These are phyloP conservation scores for Sylvietta virens DNA, from an alignment of 2,113 vertebrate genomes.

Conservation along the genomic window DNA sequence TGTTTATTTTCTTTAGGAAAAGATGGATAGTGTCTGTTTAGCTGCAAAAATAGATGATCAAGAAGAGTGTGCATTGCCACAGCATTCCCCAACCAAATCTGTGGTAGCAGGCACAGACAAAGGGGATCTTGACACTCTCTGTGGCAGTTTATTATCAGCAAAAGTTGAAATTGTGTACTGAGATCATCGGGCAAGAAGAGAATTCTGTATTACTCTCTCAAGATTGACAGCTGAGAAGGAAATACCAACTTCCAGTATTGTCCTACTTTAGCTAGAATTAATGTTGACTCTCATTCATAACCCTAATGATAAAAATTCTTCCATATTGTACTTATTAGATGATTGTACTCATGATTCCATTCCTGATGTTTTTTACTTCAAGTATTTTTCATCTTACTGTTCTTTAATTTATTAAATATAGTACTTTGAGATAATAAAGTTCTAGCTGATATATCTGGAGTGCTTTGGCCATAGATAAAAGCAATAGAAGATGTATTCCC, in stretches of 20 bases:
- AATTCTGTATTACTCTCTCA: background rate
- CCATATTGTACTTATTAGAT: background rate
- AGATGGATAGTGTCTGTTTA: background rate
- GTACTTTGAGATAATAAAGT: background rate
- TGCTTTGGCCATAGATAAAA: background rate
- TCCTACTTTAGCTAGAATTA: background rate
- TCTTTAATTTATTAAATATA: background rate
- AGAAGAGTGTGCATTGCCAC: rapidly evolving
- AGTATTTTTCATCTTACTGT: background rate
- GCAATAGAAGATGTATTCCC: background rate
- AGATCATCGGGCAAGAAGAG: background rate
- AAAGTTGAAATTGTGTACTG: background rate
- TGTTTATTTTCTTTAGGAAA: background rate
- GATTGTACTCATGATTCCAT: background rate
- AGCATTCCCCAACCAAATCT: background rate
- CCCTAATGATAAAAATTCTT: background rate
- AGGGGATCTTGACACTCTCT: background rate
- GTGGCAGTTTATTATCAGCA: background rate
- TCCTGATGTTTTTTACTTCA: background rate
- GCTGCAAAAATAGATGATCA: background rate
- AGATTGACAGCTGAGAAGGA: background rate
- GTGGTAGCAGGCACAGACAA: background rate
- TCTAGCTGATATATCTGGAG: background rate
- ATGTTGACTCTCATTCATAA: background rate
- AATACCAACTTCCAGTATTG: background rate